Conservation (phyloP, 2,797 vertebrate genomes). For the Triplophysa yarkandensis region DNA sequence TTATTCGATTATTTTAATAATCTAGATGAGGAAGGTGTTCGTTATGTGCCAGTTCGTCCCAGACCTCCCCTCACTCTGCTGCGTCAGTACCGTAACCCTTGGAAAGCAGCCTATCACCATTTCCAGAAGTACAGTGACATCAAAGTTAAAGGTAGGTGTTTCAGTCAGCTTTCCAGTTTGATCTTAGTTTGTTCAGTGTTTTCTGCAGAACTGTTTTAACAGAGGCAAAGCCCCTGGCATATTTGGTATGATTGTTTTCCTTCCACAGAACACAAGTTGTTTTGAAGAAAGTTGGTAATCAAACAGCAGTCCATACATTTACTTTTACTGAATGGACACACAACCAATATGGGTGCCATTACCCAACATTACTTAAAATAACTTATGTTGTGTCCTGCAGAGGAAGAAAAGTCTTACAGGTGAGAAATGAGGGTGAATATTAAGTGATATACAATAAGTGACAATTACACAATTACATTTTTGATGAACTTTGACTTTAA, state of each 20-base stretch:
- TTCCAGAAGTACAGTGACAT: slow-evolving; percentile 98
- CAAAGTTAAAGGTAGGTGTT: slow-evolving; percentile 89
- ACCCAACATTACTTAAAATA: too few relatives aligned
- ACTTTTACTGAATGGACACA: too few relatives aligned
- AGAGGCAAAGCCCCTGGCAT: neutral
- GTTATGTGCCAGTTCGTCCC: slow-evolving; percentile 91
- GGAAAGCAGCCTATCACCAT: slow-evolving; percentile 99
- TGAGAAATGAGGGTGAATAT: too few relatives aligned
- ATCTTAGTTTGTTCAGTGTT: neutral
- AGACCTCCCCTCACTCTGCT: slow-evolving; percentile 92
- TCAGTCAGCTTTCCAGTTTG: neutral
- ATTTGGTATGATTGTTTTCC: too few relatives aligned
- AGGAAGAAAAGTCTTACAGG: too few relatives aligned
- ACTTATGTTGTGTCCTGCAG: too few relatives aligned
- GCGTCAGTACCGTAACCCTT: slow-evolving; percentile 95
- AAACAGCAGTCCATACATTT: too few relatives aligned
- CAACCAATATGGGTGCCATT: too few relatives aligned
- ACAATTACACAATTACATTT: too few relatives aligned
- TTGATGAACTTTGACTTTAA: neutral
- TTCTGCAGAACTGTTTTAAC: neutral
- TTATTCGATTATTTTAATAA: slow-evolving; percentile 3
- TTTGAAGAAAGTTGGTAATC: too few relatives aligned
- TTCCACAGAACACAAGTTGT: too few relatives aligned
- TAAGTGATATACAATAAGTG: too few relatives aligned
- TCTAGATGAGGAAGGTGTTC: slow-evolving; percentile 95